Base-by-base conservation (phyloP, 1,140 invertebrate genomes). In the Trachelipus rathkii region DNA sequence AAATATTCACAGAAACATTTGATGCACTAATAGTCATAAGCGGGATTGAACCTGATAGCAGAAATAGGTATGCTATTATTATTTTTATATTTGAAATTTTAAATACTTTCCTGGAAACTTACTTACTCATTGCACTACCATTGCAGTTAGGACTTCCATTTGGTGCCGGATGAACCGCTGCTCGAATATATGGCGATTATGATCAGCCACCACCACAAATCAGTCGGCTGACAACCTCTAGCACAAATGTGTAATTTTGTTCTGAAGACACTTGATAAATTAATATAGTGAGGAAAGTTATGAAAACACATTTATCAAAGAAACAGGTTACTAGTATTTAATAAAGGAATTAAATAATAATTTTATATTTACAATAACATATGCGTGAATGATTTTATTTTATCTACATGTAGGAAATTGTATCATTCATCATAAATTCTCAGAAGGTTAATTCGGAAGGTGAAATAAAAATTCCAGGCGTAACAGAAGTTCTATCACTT, bases 181-280 rank as follows among this genome's bases (percentile, higher is more conserved):
- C 74, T 67, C 66, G 88, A 15, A 90, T 99, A 72, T 90, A 90
- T 82, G 87, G 88, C 82, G 89, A 98, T 3, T 95, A 91, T 83
- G 87, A 91, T 72, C 89, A 90, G 23, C 91, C 92, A 85, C 89
- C 94, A 24, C 92, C 95, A 23, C 91, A 93, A 69, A 93, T 95
- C 11, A 98, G 99, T 86, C 89, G 92, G 87, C 95, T 95, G 45
- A 98, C 93, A 97, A 84, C 92, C 91, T 92, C 88, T 91, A 78
- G 95, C 95, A 3, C 84, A 97, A n/a, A 91, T 91, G 69, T 89
- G 92, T 10, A 93, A 94, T 23, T 96, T 96, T 84, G 98, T 95
- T 85, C 86, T 99, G 0, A 94, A 95, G 83, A 92, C 96, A 78
- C 85, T 98, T 70, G 95, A 99, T 85, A 89, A n/a, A n/a, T n/a